Evolutionary conservation across 2,113 vertebrate genomes (phyloP).

Genomic region (Genyomyrus donnyi): DNA sequence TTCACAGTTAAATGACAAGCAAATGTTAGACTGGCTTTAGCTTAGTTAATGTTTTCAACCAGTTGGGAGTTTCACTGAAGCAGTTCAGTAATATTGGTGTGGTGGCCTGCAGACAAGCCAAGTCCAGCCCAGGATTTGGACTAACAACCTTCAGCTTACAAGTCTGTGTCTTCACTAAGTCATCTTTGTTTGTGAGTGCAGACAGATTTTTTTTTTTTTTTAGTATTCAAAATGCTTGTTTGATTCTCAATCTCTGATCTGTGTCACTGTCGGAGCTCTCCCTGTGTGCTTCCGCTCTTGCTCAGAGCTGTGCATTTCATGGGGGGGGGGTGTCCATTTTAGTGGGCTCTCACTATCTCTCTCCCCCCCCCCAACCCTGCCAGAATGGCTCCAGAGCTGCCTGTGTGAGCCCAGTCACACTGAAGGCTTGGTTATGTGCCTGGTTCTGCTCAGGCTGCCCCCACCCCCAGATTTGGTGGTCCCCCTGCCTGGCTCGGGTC

Average conservation of each 20-base stretch:
- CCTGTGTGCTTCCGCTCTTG: not conserved
- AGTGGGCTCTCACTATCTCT: not conserved
- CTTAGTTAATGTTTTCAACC: not conserved
- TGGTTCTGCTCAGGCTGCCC: not conserved
- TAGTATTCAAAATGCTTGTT: not conserved
- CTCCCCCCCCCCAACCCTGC: not conserved
- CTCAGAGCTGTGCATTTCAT: not conserved
- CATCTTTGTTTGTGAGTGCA: not conserved
- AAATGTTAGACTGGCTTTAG: not conserved
- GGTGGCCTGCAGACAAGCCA: not conserved
- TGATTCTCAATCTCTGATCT: not conserved
- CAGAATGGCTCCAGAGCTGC: not conserved
- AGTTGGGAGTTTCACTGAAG: not conserved
- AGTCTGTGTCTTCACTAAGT: not conserved
- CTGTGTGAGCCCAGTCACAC: not conserved
- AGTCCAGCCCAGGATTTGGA: not conserved
- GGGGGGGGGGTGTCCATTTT: not conserved
- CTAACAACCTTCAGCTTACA: not conserved
- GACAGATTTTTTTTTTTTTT: not conserved
- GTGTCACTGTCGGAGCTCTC: not conserved
- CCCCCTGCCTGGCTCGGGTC: not conserved
- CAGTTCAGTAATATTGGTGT: not conserved
- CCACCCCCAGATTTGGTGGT: not conserved
- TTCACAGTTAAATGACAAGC: not conserved
- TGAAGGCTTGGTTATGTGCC: slow-evolving; percentile 6